A percentile compares a stretch with the other conserved stretches of the same genome.
These are phyloP conservation scores for Grammomys dolichurus DNA, from an alignment of 2,113 vertebrate genomes.

Conservation along the genomic window DNA sequence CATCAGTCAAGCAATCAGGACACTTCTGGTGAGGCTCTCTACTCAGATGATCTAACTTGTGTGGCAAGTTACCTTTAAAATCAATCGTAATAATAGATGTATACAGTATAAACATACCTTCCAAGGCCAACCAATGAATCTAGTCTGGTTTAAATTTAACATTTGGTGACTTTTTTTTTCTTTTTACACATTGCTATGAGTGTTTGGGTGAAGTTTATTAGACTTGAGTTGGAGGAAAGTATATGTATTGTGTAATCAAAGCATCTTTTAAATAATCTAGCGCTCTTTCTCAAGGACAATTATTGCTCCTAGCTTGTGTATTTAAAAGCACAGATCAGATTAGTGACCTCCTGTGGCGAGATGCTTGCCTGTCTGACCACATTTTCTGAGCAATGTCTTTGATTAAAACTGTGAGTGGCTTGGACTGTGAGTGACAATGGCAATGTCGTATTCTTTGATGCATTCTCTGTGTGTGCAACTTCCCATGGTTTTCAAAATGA, in stretches of 20 bases:
- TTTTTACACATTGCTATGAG: neutral
- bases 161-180: neutral
- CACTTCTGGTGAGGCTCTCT: neutral
- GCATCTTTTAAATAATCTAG: neutral
- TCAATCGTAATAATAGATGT: neutral
- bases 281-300: neutral
- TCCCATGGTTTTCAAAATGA: too few relatives aligned
- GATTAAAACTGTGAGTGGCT: neutral
- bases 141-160: slow-evolving; percentile 20
- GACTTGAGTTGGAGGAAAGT: neutral
- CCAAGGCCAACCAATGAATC: neutral
- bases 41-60: neutral
- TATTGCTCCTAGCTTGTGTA: neutral
- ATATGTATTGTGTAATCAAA: neutral
- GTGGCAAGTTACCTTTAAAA: neutral
- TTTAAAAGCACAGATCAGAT: neutral
- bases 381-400: neutral
- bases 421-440: neutral
- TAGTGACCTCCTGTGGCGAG: neutral
- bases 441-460: neutral
- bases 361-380: neutral
- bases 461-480: too few relatives aligned
- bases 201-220: slow-evolving; percentile 43
- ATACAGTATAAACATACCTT: neutral
- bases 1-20: neutral